phyloP scores from a whole-genome alignment of 2,888 invertebrate genomes.

The Buathra laborator region DNA sequence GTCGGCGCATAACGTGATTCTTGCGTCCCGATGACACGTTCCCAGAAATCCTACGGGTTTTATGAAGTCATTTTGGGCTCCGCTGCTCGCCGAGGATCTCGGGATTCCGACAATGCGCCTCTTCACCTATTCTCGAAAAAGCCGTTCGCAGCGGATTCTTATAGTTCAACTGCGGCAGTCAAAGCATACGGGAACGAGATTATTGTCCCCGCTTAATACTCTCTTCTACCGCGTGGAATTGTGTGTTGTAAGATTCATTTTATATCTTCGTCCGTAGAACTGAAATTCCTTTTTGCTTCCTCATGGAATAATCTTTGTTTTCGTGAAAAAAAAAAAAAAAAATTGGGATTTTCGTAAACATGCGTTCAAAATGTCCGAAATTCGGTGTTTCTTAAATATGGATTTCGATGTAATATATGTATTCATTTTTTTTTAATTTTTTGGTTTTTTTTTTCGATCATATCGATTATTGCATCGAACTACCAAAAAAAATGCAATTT shows the following conservation, averaged over 20 bases:
- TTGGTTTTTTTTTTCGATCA: no score
- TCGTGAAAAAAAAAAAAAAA: no score
- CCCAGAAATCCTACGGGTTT: constrained; percentile 71
- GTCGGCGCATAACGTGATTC: constrained; percentile 24
- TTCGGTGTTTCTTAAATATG: no score
- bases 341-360: no score
- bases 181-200: constrained; percentile 48
- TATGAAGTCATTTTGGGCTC: constrained; percentile 74
- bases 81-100: constrained; percentile 11
- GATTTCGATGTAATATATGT: no score
- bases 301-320: no score
- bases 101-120: constrained; percentile 46
- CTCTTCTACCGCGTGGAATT: not conserved
- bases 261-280: not conserved
- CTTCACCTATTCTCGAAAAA: constrained; percentile 36
- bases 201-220: constrained; percentile 25
- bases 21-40: constrained; percentile 66
- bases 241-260: not conserved
- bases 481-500: no score
- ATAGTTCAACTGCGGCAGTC: constrained; percentile 65
- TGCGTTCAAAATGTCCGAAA: no score
- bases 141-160: constrained; percentile 32
- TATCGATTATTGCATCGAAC: no score
- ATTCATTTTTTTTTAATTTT: no score
- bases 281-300: no score